These are phyloP conservation scores for Zhengitettix transpicula DNA, from an alignment of 2,888 invertebrate species.

Conservation along the genomic window DNA sequence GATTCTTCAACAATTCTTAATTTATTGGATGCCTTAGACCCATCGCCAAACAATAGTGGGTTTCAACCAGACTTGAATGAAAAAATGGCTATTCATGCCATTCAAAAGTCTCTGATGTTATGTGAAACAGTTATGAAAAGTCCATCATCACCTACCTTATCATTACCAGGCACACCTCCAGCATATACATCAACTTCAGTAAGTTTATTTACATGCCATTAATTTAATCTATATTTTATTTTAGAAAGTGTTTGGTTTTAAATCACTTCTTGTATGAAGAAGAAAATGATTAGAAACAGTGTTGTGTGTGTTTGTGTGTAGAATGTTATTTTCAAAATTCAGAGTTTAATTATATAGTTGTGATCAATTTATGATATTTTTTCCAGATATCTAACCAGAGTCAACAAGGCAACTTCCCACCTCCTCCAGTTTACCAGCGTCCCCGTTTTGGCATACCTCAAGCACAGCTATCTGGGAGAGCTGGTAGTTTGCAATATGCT, in stretches of 20 bases:
- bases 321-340: neutral
- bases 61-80: conserved; percentile 38
- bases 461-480: conserved; percentile 14
- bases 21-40: conserved; percentile 28
- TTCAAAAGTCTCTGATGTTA: conserved; percentile 80
- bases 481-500: neutral
- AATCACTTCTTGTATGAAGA: too few species aligned
- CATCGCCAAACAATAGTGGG: conserved; percentile 20
- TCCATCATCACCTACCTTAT: conserved; percentile 37
- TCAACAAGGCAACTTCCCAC: conserved; percentile 21
- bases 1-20: conserved; percentile 22
- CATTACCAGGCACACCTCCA: conserved; percentile 36
- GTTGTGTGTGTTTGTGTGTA: neutral
- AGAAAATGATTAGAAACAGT: neutral
- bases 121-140: conserved; percentile 45
- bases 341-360: neutral
- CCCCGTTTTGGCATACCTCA: conserved; percentile 22
- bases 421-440: conserved; percentile 28
- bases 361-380: neutral
- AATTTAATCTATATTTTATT: neutral
- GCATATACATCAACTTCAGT: conserved; percentile 40
- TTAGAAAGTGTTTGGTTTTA: neutral
- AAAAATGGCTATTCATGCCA: conserved; percentile 72
- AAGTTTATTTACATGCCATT: conserved; percentile 17
- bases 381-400: conserved; percentile 1